Conservation (phyloP, 1,140 invertebrate species). For the Drosophila nannoptera region DNA sequence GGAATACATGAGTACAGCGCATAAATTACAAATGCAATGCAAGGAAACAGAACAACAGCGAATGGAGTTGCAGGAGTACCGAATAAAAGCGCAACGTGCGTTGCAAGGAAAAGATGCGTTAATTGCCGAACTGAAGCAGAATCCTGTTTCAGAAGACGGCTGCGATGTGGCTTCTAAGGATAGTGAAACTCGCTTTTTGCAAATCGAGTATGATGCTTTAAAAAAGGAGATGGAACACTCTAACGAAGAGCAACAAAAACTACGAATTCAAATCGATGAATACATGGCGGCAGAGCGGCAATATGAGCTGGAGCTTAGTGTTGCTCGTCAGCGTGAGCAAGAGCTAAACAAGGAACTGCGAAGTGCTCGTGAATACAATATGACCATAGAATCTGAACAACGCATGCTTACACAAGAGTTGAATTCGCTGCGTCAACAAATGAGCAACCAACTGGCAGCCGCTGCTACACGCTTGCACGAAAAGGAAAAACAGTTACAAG, state of each 20-base stretch:
- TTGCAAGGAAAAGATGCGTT: conserved; percentile 88
- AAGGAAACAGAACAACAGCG: conserved; percentile 82
- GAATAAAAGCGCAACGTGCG: conserved; percentile 85
- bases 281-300: conserved; percentile 43
- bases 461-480: conserved; percentile 71
- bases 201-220: conserved; percentile 60
- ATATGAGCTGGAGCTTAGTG: conserved; percentile 41
- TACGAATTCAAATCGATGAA: conserved; percentile 59
- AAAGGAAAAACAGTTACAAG: conserved; percentile 61
- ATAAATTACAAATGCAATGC: conserved; percentile 81
- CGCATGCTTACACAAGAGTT: conserved; percentile 72
- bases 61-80: conserved; percentile 85
- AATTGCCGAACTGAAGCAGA: conserved; percentile 83
- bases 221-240: conserved; percentile 64
- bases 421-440: conserved; percentile 68
- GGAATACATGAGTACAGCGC: conserved; percentile 79
- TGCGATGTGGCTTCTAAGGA: conserved; percentile 29
- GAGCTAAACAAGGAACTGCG: conserved; percentile 55
- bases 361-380: conserved; percentile 43
- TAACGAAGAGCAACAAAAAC: conserved; percentile 49
- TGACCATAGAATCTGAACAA: conserved; percentile 61
- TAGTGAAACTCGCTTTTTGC: conserved; percentile 59
- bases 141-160: conserved; percentile 32
- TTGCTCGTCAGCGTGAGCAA: conserved; percentile 50
- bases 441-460: conserved; percentile 72